Conservation (phyloP, 2,888 invertebrate species). For the Flabesymbios commensalis region DNA sequence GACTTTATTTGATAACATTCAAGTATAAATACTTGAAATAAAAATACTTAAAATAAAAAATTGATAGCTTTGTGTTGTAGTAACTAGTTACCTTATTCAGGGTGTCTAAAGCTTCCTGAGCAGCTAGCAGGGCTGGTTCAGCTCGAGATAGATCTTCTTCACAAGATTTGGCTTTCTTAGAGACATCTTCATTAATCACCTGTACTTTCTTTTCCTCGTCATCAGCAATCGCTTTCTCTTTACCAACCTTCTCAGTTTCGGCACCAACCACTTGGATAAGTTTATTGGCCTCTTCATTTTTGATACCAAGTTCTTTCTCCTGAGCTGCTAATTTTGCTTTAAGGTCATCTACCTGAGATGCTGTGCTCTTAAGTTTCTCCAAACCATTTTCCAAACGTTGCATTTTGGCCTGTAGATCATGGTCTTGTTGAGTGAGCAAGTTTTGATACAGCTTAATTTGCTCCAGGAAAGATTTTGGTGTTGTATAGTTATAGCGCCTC, state of each 20-base stretch:
- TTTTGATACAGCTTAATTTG: conserved; percentile 92
- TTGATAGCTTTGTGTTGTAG: too few relatives aligned
- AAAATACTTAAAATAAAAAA: too few relatives aligned
- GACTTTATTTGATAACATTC: too few relatives aligned
- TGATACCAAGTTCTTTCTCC: conserved; percentile 89
- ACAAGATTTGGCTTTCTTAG: conserved; percentile 84
- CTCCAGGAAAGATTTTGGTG: conserved; percentile 94
- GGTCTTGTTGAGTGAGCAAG: conserved; percentile 79
- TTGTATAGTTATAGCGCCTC: conserved; percentile 93
- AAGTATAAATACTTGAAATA: too few relatives aligned
- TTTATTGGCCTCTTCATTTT: conserved; percentile 93
- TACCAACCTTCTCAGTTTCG: conserved; percentile 92
- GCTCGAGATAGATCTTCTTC: conserved; percentile 93
- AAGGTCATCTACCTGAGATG: conserved; percentile 87
- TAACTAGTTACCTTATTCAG: conserved; percentile 75
- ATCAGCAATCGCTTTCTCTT: conserved; percentile 83
- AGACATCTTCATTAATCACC: conserved; percentile 90
- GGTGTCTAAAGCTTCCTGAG: conserved; percentile 92
- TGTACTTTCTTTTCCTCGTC: conserved; percentile 94
- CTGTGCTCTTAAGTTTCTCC: conserved; percentile 85
- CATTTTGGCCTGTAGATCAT: conserved; percentile 86
- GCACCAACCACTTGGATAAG: conserved; percentile 88
- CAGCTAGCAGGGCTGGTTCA: conserved; percentile 89
- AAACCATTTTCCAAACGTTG: conserved; percentile 88
- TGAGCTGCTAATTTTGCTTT: conserved; percentile 91